phyloP scores from a whole-genome alignment of 2,113 vertebrate genomes.

The Pachyramphus minor region DNA sequence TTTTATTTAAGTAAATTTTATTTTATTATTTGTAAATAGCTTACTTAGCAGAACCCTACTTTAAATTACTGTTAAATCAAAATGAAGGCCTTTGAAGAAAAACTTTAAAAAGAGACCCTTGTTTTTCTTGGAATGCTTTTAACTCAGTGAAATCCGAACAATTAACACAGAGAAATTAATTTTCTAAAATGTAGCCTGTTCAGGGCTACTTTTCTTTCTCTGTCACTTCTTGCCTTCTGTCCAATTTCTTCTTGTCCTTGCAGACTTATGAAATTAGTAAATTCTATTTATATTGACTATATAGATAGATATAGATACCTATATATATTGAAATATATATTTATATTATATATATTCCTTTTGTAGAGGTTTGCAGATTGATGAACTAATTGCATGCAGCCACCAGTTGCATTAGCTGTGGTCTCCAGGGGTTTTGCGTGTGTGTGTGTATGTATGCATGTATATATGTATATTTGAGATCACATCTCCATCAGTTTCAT shows the following conservation, averaged over 20 bases:
- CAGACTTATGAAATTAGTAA: not conserved
- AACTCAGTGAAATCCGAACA: not conserved
- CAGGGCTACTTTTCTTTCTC: not conserved
- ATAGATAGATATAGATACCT: no score
- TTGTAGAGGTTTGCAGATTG: not conserved
- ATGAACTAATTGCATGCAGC: not conserved
- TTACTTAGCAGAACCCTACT: not conserved
- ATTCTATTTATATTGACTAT: not conserved
- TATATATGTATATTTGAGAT: not conserved
- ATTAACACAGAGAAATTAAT: not conserved
- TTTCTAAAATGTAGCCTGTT: not conserved
- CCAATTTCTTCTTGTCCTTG: not conserved
- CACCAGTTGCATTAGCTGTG: not conserved
- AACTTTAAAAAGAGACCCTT: not conserved
- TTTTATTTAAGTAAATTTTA: no score
- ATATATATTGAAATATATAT: no score
- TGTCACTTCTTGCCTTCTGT: not conserved
- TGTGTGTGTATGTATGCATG: not conserved
- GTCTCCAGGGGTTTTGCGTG: not conserved
- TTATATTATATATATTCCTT: not conserved
- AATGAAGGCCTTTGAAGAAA: not conserved
- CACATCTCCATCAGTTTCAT: not conserved
- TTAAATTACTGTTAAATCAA: not conserved
- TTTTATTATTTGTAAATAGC: not conserved
- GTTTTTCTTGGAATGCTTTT: not conserved